Evolutionary conservation across 2,888 invertebrate species (phyloP).

Genomic region (Noctua fimbriata): DNA sequence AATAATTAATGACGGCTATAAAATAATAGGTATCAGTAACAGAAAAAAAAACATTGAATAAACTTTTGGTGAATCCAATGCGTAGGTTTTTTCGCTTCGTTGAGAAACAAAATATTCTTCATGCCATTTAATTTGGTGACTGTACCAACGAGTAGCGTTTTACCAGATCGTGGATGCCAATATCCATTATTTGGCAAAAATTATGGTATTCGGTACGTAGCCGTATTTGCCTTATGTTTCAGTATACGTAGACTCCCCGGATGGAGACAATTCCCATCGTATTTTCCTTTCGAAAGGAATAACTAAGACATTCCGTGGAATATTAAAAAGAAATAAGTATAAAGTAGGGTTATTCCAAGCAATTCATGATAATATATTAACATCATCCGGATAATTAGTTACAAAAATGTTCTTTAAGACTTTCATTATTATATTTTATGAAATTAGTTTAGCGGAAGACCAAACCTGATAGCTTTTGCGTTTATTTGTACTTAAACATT

Average conservation of each 20-base stretch:
- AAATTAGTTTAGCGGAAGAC: not conserved
- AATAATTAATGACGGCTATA: slow-evolving; percentile 42
- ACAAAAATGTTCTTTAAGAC: not conserved
- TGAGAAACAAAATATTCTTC: not conserved
- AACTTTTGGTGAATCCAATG: not conserved
- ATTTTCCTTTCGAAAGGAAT: not conserved
- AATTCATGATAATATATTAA: not conserved
- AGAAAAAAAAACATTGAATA: not conserved
- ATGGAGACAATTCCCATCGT: too few species aligned
- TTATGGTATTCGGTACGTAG: slow-evolving; percentile 75
- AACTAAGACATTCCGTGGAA: not conserved
- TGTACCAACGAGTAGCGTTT: slow-evolving; percentile 23
- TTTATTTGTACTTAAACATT: not conserved
- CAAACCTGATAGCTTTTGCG: not conserved
- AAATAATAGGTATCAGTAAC: slow-evolving; percentile 26
- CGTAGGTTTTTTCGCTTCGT: not conserved
- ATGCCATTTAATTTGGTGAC: not conserved
- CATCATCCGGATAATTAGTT: not conserved
- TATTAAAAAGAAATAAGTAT: not conserved
- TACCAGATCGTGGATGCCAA: slow-evolving; percentile 77
- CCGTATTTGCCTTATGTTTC: not conserved
- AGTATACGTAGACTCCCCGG: not conserved
- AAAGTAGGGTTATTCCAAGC: not conserved
- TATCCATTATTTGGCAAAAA: slow-evolving; percentile 77
- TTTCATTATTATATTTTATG: not conserved